A percentile compares a stretch with the other conserved stretches of the same genome.
These are phyloP conservation scores for Todiramphus saurophagus DNA, from an alignment of 2,113 vertebrate genomes.

Conservation along the genomic window DNA sequence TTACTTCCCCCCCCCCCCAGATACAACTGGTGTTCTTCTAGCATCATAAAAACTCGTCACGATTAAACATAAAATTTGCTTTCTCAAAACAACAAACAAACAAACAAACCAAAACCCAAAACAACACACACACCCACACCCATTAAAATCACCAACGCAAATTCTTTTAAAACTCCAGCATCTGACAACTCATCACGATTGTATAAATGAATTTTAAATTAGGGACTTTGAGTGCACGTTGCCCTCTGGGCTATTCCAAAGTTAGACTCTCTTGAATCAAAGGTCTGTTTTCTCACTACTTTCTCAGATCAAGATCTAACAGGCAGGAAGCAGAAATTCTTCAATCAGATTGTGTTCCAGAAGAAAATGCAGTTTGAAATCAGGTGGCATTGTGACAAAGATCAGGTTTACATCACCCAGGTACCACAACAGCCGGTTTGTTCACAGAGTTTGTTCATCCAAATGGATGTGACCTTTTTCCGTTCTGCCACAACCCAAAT, in stretches of 20 bases:
- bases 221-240: neutral
- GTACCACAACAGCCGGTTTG: neutral
- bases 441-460: neutral
- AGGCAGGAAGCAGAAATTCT: neutral
- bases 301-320: neutral
- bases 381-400: neutral
- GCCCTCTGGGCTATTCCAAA: fast-evolving
- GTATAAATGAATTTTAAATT: neutral
- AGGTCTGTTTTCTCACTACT: neutral
- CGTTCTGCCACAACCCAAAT: neutral
- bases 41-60: neutral
- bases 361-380: neutral
- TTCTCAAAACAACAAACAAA: neutral
- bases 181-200: neutral
- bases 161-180: neutral
- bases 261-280: neutral
- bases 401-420: neutral
- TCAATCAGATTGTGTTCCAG: neutral
- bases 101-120: too few relatives aligned
- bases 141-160: neutral
- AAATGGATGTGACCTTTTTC: neutral
- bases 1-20: neutral
- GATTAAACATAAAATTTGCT: neutral
- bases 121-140: too few relatives aligned
- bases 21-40: neutral